Evolutionary conservation across 2,797 vertebrate genomes (phyloP).

Genomic region (Triplophysa bombifrons): DNA sequence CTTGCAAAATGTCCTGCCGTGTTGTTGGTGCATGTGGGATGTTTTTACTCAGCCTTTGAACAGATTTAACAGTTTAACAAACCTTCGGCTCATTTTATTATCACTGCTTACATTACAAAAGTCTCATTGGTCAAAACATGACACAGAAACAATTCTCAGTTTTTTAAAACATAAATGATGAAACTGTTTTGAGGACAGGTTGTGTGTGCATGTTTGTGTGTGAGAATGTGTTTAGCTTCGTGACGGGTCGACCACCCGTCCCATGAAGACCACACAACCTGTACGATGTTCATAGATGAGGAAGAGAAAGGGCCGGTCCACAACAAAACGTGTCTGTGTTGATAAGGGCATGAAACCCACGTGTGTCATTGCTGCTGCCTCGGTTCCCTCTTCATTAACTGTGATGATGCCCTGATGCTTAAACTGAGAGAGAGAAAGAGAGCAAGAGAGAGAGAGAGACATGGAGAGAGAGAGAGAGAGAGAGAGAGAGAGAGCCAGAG

Average conservation of each 20-base stretch:
- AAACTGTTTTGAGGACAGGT: background rate
- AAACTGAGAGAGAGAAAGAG: constrained; percentile 75
- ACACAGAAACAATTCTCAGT: constrained; percentile 1
- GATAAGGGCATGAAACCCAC: constrained; percentile 97
- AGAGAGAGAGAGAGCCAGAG: background rate
- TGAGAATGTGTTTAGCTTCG: constrained; percentile 68
- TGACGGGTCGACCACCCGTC: constrained; percentile 87
- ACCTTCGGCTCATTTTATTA: constrained; percentile 26
- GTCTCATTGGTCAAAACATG: background rate
- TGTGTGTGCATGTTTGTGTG: background rate
- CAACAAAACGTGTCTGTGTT: constrained; percentile 86
- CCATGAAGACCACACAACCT: constrained; percentile 92
- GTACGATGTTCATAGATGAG: constrained; percentile 95
- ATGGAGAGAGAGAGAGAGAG: background rate
- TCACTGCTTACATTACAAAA: constrained; percentile 9
- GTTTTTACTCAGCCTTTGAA: constrained; percentile 33
- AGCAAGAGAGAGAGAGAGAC: too few species aligned
- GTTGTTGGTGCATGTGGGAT: constrained; percentile 10
- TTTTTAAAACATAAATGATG: background rate
- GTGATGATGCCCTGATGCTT: constrained; percentile 95
- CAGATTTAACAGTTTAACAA: constrained; percentile 16
- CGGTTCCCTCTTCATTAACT: constrained; percentile 95
- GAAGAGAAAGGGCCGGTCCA: constrained; percentile 92
- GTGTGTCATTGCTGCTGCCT: constrained; percentile 87
- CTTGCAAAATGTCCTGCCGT: constrained; percentile 54